Evolutionary conservation across 2,888 invertebrate genomes (phyloP).

Genomic region (Dichetophora obliterata): DNA sequence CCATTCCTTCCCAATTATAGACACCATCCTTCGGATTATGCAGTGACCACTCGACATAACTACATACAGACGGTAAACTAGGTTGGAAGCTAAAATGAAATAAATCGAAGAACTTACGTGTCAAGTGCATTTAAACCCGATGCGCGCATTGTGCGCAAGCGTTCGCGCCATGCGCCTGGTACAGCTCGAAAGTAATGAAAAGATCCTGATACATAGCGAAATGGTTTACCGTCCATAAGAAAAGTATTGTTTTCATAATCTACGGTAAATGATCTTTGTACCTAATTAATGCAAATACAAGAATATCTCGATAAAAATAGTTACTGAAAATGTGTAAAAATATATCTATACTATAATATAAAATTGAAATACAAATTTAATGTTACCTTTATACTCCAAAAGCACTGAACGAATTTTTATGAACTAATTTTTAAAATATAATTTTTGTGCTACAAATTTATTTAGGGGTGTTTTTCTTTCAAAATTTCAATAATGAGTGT

Average conservation of each 20-base stretch:
- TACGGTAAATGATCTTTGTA: slow-evolving; percentile 66
- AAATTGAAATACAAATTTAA: too few relatives aligned
- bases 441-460: too few relatives aligned
- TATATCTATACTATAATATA: too few relatives aligned
- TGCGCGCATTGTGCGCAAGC: slow-evolving; percentile 80
- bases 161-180: slow-evolving; percentile 82
- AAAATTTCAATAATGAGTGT: too few relatives aligned
- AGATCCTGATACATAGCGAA: slow-evolving; percentile 81
- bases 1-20: slow-evolving; percentile 77
- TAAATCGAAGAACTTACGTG: slow-evolving; percentile 74
- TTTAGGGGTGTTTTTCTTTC: too few relatives aligned
- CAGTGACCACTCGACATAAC: slow-evolving; percentile 90
- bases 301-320: background rate
- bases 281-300: background rate
- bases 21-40: slow-evolving; percentile 84
- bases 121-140: slow-evolving; percentile 89
- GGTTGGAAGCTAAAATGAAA: background rate
- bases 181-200: slow-evolving; percentile 92
- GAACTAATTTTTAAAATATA: too few relatives aligned
- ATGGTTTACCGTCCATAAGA: slow-evolving; percentile 78
- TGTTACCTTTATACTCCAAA: too few relatives aligned
- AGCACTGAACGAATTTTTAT: too few relatives aligned
- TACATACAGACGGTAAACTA: slow-evolving; percentile 56
- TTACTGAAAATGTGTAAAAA: too few relatives aligned
- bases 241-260: slow-evolving; percentile 76